A percentile compares a stretch with the other conserved stretches of the same genome.
phyloP scores from a whole-genome alignment of 2,113 vertebrate species.

The Centrocercus urophasianus region DNA sequence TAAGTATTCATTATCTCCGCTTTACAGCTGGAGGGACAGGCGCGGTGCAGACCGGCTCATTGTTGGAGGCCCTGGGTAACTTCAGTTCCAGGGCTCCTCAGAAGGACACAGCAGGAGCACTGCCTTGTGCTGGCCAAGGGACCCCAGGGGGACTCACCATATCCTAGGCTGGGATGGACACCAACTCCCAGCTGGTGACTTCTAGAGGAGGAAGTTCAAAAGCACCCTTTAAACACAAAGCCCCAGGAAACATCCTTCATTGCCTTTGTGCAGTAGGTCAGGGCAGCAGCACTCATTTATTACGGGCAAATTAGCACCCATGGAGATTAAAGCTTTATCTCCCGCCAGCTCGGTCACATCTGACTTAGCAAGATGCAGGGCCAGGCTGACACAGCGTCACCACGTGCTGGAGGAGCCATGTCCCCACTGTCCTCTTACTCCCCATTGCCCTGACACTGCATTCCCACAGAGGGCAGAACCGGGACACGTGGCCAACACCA shows the following conservation, averaged over 20 bases:
- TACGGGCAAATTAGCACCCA: neutral
- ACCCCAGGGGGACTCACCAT: neutral
- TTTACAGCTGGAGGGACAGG: slow-evolving; percentile 41
- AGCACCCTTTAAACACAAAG: neutral
- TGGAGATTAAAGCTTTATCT: slow-evolving; percentile 47
- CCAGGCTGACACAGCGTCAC: neutral
- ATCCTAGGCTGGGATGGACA: neutral
- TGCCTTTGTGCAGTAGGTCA: neutral
- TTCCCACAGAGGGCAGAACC: neutral
- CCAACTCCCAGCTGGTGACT: neutral
- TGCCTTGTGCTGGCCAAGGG: neutral
- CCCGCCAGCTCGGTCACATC: fast-evolving
- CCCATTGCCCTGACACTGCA: fast-evolving
- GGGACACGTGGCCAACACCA: fast-evolving
- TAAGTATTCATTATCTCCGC: slow-evolving; percentile 51
- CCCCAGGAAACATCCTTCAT: neutral
- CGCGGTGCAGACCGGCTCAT: neutral
- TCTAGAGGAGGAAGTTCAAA: neutral
- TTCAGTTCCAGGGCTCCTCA: neutral
- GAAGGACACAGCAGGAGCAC: neutral
- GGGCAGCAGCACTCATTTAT: fast-evolving
- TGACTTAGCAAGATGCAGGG: neutral
- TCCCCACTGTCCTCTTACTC: fast-evolving
- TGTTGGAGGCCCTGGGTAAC: slow-evolving; percentile 5
- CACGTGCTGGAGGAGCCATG: fast-evolving